phyloP scores from a whole-genome alignment of 1,140 invertebrate genomes.

The Wasmannia auropunctata region DNA sequence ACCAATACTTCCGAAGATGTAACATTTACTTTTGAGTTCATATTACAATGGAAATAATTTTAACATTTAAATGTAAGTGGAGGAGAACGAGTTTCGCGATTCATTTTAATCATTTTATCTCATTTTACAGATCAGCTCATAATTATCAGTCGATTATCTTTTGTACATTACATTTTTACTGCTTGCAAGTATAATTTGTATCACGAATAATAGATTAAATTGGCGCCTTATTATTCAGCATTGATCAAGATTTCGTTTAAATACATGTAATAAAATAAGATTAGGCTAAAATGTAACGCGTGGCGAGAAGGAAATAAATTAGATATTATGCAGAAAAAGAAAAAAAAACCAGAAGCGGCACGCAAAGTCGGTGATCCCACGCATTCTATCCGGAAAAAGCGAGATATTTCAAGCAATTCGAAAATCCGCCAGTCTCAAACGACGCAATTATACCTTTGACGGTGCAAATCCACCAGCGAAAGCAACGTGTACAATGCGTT shows the following conservation, averaged over 20 bases:
- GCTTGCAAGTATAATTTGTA: not conserved
- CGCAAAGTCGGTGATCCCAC: not conserved
- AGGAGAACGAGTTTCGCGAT: not conserved
- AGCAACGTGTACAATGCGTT: not conserved
- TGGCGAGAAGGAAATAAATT: not conserved
- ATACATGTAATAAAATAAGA: not conserved
- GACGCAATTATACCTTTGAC: constrained; percentile 58
- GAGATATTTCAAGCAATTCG: constrained; percentile 6
- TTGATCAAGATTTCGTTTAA: not conserved
- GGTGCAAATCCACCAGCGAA: not conserved
- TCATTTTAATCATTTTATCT: not conserved
- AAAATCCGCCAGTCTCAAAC: constrained; percentile 17
- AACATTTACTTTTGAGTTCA: not conserved
- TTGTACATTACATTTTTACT: not conserved
- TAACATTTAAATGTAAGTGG: not conserved
- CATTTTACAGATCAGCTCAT: not conserved
- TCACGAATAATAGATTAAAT: not conserved
- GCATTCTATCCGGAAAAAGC: not conserved
- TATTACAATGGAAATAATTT: not conserved
- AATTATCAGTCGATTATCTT: not conserved
- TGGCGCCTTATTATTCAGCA: not conserved
- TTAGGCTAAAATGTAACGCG: not conserved
- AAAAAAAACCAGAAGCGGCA: not conserved
- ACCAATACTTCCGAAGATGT: not conserved
- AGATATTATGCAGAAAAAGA: not conserved